Percentiles rank a stretch among this genome's conserved stretches.
Conservation (phyloP, 2,888 invertebrate species). For the Strigamia maritima region DNA sequence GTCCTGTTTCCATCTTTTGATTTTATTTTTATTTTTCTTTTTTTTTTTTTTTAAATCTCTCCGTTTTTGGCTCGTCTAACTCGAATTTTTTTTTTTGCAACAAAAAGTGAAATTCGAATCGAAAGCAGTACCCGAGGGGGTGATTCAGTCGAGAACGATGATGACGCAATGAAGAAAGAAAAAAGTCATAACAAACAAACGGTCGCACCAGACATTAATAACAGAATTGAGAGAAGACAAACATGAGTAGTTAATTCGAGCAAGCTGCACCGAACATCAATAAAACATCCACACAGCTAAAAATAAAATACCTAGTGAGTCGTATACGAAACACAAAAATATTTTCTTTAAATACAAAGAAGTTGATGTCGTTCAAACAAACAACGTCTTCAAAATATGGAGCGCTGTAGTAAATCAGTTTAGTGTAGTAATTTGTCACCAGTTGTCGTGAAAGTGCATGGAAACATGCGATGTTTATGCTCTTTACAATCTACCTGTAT, state of each 20-base stretch:
- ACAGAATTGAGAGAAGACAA: constrained; percentile 11
- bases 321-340: neutral
- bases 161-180: neutral
- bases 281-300: neutral
- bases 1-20: neutral
- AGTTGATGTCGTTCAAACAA: too few relatives aligned
- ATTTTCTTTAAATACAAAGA: too few relatives aligned
- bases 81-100: neutral
- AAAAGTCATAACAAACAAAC: neutral
- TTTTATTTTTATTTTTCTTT: too few relatives aligned
- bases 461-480: too few relatives aligned
- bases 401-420: too few relatives aligned
- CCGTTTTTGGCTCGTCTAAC: neutral
- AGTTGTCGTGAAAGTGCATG: too few relatives aligned
- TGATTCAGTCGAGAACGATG: neutral
- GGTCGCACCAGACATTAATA: neutral
- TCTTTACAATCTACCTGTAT: too few relatives aligned
- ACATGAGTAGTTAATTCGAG: neutral
- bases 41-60: too few relatives aligned
- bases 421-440: too few relatives aligned
- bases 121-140: constrained; percentile 7
- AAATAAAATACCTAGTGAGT: neutral
- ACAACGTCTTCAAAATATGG: too few relatives aligned
- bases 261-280: neutral
- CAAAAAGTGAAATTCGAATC: neutral